phyloP scores from a whole-genome alignment of 2,888 invertebrate genomes.

The Orchesella flavescens region DNA sequence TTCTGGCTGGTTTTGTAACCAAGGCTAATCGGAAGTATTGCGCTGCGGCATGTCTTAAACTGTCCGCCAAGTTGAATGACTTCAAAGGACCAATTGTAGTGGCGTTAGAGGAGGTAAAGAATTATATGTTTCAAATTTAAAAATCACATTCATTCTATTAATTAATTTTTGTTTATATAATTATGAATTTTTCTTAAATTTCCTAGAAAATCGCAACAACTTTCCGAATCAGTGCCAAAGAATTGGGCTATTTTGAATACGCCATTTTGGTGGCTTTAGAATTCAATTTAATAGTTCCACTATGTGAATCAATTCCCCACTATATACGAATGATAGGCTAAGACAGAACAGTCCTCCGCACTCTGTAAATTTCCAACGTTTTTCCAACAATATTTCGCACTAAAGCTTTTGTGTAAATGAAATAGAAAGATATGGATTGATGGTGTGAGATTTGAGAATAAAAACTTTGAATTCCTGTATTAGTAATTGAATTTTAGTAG shows the following conservation, averaged over 20 bases:
- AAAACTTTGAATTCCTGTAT: too few species aligned
- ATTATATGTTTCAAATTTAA: neutral
- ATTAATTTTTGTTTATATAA: neutral
- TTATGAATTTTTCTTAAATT: neutral
- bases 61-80: conserved; percentile 97
- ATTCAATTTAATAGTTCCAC: conserved; percentile 93
- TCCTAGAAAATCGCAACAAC: conserved; percentile 90
- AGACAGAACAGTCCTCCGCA: neutral
- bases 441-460: too few species aligned
- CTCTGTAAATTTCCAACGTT: too few species aligned
- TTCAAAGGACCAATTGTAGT: conserved; percentile 92
- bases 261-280: conserved; percentile 95
- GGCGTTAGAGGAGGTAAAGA: conserved; percentile 83
- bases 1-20: conserved; percentile 91
- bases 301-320: conserved; percentile 93
- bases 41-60: conserved; percentile 93
- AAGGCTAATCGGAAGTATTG: conserved; percentile 96
- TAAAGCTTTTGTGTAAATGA: too few species aligned
- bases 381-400: too few species aligned
- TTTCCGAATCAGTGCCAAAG: conserved; percentile 92
- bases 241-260: conserved; percentile 92
- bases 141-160: too few species aligned
- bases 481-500: too few species aligned
- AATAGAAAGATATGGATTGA: too few species aligned
- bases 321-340: conserved; percentile 84